These are phyloP conservation scores for Telmatochromis brachygnathus DNA, from an alignment of 2,113 vertebrate genomes.

Conservation along the genomic window DNA sequence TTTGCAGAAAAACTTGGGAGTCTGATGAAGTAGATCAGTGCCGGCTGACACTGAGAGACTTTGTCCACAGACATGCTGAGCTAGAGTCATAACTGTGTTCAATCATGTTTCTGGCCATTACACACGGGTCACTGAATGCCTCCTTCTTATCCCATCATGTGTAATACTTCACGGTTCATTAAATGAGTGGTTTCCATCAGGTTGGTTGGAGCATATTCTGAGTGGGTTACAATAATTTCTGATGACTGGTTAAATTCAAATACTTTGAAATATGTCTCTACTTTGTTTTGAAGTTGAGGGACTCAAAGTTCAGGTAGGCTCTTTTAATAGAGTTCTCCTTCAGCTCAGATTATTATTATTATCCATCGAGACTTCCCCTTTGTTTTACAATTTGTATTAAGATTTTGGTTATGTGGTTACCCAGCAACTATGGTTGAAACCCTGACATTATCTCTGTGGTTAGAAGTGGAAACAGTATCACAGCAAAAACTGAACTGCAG, in stretches of 20 bases:
- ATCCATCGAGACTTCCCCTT: background rate
- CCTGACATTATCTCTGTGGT: background rate
- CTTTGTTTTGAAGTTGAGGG: background rate
- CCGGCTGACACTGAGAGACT: background rate
- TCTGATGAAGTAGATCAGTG: background rate
- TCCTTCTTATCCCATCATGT: background rate
- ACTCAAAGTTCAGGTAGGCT: background rate
- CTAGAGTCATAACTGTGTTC: background rate
- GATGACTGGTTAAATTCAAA: background rate
- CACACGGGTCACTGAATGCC: background rate
- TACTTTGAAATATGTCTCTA: background rate
- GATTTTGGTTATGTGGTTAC: background rate
- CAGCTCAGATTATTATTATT: background rate
- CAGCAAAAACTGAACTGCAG: background rate
- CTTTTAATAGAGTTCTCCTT: background rate
- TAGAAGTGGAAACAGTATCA: background rate
- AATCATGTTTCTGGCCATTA: background rate
- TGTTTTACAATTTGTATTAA: background rate
- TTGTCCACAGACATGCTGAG: background rate
- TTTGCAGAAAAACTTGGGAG: background rate
- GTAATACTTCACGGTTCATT: background rate
- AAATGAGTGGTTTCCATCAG: background rate
- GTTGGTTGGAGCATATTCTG: background rate
- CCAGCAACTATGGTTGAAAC: background rate
- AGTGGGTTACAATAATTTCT: background rate